These are phyloP conservation scores for Uropetala carovei DNA, from an alignment of 2,888 invertebrate genomes.

Conservation along the genomic window DNA sequence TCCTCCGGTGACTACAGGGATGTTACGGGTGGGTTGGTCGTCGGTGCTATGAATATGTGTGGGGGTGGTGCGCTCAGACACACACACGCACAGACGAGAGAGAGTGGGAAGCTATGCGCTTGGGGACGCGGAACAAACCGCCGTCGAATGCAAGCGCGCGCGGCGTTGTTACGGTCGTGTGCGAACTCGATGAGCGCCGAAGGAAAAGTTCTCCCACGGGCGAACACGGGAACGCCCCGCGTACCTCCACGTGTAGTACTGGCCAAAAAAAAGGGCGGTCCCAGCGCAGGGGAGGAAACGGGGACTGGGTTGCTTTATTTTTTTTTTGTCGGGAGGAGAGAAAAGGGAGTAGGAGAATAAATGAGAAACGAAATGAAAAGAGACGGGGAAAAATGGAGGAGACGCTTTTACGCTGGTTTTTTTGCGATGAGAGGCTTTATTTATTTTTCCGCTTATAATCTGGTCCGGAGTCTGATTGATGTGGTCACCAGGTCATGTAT, in stretches of 20 bases:
- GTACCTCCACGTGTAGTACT: no score
- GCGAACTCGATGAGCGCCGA: no score
- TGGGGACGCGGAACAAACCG: slow-evolving; percentile 1
- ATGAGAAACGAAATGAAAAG: neutral
- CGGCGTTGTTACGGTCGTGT: neutral
- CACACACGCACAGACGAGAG: neutral
- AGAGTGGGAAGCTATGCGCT: neutral
- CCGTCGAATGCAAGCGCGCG: neutral
- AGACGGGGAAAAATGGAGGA: neutral
- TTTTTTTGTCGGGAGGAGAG: neutral
- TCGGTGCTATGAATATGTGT: neutral
- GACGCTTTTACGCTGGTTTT: neutral
- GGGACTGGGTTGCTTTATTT: neutral
- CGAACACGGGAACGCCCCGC: no score
- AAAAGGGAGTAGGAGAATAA: neutral
- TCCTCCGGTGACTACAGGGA: slow-evolving; percentile 16
- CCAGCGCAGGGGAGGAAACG: neutral
- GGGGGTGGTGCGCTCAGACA: neutral
- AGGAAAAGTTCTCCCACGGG: no score
- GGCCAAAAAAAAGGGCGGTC: no score
- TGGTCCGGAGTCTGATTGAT: neutral
- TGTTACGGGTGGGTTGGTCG: slow-evolving; percentile 19
- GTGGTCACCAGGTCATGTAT: slow-evolving; percentile 25
- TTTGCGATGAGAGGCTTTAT: neutral
- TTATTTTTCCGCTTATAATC: neutral